These are phyloP conservation scores for Caenorhabditis tropicalis DNA, from an alignment of 1,140 invertebrate genomes.

Conservation along the genomic window DNA sequence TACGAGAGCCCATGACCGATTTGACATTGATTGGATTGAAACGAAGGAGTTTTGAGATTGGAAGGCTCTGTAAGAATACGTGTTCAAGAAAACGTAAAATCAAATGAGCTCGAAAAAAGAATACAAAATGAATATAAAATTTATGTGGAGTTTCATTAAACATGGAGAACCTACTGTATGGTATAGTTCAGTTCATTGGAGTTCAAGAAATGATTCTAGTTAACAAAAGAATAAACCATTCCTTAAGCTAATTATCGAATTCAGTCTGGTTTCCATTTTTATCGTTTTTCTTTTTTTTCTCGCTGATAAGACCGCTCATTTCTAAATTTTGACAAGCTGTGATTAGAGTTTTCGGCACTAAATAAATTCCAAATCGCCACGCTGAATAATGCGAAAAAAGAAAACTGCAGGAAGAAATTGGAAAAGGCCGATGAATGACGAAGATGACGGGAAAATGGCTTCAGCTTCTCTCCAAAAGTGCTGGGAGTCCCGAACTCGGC, in stretches of 20 bases:
- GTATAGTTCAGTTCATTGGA: too few species aligned
- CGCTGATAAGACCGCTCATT: constrained; percentile 2
- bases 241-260: neutral
- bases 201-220: neutral
- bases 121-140: neutral
- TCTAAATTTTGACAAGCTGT: neutral
- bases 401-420: neutral
- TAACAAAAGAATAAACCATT: neutral
- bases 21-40: neutral
- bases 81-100: neutral
- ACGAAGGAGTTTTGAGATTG: neutral
- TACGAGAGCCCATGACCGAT: neutral
- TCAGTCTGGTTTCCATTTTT: constrained; percentile 24
- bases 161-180: too few species aligned
- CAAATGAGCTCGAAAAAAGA: neutral
- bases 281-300: neutral
- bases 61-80: neutral
- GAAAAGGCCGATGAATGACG: neutral
- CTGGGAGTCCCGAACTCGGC: neutral
- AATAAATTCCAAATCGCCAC: neutral
- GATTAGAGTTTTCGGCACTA: neutral
- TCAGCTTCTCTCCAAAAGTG: too few species aligned
- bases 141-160: neutral
- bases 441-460: neutral
- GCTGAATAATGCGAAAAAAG: neutral